A percentile compares a stretch with the other conserved stretches of the same genome.
phyloP scores from a whole-genome alignment of 2,113 vertebrate species.

The Acrocephalus kingi region DNA sequence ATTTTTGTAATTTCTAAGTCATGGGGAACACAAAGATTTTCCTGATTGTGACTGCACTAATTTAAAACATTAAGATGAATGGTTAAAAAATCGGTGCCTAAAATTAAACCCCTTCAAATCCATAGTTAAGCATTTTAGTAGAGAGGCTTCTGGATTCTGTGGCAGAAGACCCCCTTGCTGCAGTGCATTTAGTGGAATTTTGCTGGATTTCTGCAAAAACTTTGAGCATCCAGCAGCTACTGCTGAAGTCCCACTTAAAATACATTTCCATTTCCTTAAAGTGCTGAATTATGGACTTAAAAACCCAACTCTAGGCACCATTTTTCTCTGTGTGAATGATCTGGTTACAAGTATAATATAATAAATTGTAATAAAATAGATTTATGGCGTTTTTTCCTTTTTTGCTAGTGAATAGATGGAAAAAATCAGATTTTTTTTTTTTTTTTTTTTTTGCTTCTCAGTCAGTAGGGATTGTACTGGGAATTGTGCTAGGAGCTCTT shows the following conservation, averaged over 20 bases:
- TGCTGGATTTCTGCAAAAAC: neutral
- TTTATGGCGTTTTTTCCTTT: neutral
- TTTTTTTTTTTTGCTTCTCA: neutral
- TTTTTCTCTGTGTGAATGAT: constrained; percentile 18
- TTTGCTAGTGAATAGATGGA: constrained; percentile 26
- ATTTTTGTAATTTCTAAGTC: neutral
- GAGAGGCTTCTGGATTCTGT: neutral
- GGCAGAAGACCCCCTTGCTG: neutral
- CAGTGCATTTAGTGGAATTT: neutral
- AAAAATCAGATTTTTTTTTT: neutral
- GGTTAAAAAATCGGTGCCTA: neutral
- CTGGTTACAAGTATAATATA: constrained; percentile 46
- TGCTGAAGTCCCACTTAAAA: neutral
- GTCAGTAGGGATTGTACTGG: neutral
- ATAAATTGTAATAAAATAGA: constrained; percentile 22
- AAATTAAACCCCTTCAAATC: neutral
- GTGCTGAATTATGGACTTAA: constrained; percentile 5
- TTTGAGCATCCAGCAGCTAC: neutral
- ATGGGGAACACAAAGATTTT: neutral
- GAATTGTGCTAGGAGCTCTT: neutral
- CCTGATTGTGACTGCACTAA: neutral
- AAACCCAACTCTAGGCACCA: neutral
- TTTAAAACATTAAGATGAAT: neutral
- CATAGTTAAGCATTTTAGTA: neutral
- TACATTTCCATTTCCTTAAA: neutral